Base-by-base conservation (phyloP, 2,888 invertebrate species). In the Harpagoxenus sublaevis region DNA sequence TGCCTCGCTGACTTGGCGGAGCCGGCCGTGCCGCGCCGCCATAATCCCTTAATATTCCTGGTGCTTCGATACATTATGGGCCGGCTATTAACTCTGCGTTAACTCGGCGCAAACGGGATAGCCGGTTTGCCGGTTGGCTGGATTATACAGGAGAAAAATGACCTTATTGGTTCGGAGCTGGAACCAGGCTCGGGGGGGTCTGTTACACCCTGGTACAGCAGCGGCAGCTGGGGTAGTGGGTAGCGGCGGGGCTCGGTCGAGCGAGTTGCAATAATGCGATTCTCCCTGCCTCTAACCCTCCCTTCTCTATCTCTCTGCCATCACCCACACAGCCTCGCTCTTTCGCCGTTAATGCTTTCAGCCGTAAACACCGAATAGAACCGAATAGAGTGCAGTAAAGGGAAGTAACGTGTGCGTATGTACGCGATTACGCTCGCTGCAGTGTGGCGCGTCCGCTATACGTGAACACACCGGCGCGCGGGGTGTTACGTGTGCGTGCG, bases 321-420 rank as follows among this genome's bases (percentile, higher is more conserved):
- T 86, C 87, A 65, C 84, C 84, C 57, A 39, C 35, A 55, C 73
- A 28, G 57, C 53, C 89, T 86, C 60, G 45, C 91, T 88, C 86
- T 85, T 88, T 88, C 91, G 86, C 90, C 68, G 93, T 93, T 93
- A 93, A 93, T 93, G 93, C 93, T 89, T 85, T 87, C 88, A 91
- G 92, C 92, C 93, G 92, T 93, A 93, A 93, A 93, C 93, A 93
- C 92, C 93, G 92, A 92, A 92, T 92, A 92, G 93, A 92, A 93
- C 90, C 92, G 92, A 93, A 93, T 90, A 92, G 93, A 92, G 91
- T 93, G 92, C 92, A 91, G 89, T 92, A 93, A 92, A 93, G 93
- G 93, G 92, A 91, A 89, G 89, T 83, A 86, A 87, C 88, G 90
- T 77, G 86, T 74, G 85, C 86, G 85, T 85, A 83, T 87, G 84